These are phyloP conservation scores for Amiota mariae DNA, from an alignment of 2,888 invertebrate species.

Conservation along the genomic window DNA sequence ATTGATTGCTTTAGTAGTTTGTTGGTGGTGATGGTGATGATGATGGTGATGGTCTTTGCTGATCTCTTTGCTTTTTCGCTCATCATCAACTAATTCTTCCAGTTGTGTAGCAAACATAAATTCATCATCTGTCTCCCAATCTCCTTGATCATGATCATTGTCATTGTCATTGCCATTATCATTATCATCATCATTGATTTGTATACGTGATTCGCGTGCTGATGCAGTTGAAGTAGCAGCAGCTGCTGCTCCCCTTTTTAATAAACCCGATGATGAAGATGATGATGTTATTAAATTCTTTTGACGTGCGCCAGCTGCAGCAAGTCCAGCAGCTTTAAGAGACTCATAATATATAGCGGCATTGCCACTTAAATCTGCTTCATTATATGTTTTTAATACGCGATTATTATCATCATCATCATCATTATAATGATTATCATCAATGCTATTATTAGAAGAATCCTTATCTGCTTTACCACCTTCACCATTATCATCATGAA, in stretches of 20 bases:
- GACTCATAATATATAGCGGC: slow-evolving; percentile 31
- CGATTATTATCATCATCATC: slow-evolving; percentile 32
- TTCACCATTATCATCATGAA: background rate
- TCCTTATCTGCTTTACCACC: background rate
- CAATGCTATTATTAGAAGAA: slow-evolving; percentile 33
- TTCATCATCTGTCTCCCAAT: slow-evolving; percentile 73
- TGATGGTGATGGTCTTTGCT: too few relatives aligned
- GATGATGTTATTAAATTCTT: slow-evolving; percentile 39
- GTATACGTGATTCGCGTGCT: slow-evolving; percentile 53
- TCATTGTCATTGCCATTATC: slow-evolving; percentile 34
- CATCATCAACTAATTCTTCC: slow-evolving; percentile 26
- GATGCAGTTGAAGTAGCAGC: slow-evolving; percentile 41
- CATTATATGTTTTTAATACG: too few relatives aligned
- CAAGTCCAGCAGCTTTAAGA: slow-evolving; percentile 53
- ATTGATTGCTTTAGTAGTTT: too few relatives aligned
- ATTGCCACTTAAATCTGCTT: background rate
- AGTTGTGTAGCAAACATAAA: slow-evolving; percentile 68
- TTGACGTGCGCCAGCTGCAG: slow-evolving; percentile 55
- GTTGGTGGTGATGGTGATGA: too few relatives aligned
- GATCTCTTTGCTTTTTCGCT: background rate
- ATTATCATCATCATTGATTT: slow-evolving; percentile 40
- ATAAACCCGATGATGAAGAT: background rate
- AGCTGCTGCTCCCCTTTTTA: slow-evolving; percentile 34
- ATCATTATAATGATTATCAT: slow-evolving; percentile 33
- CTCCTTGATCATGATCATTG: slow-evolving; percentile 68